Evolutionary conservation across 2,888 invertebrate genomes (phyloP).

Genomic region (Apamea sordens): DNA sequence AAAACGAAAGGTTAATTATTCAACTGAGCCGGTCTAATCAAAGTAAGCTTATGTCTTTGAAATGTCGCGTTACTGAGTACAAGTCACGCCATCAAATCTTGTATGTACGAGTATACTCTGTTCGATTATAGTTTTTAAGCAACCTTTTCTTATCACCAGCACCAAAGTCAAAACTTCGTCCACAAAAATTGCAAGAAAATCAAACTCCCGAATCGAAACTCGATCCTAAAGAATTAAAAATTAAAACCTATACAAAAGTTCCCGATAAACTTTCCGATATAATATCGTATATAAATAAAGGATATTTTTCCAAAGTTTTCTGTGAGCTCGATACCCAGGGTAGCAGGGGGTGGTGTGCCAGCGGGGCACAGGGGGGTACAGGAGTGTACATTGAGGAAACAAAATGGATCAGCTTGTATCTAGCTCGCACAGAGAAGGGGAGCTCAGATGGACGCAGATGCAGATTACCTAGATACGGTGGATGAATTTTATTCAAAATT

Average conservation of each 20-base stretch:
- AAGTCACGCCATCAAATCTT: not conserved
- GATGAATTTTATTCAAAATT: slow-evolving; percentile 64
- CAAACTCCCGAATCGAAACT: slow-evolving; percentile 49
- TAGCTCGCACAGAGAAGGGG: slow-evolving; percentile 69
- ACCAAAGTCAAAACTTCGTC: slow-evolving; percentile 18
- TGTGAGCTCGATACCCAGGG: slow-evolving; percentile 52
- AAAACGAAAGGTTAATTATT: not conserved
- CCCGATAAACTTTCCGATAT: slow-evolving; percentile 62
- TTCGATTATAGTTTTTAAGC: too few species aligned
- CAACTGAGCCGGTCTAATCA: not conserved
- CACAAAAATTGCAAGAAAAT: slow-evolving; percentile 47
- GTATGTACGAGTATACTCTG: not conserved
- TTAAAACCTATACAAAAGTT: slow-evolving; percentile 65
- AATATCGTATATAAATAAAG: slow-evolving; percentile 67
- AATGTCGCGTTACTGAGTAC: not conserved
- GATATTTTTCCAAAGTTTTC: slow-evolving; percentile 68
- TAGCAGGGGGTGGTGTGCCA: not conserved
- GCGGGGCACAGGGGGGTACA: slow-evolving; percentile 23
- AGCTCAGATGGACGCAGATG: slow-evolving; percentile 65
- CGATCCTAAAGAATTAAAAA: slow-evolving; percentile 63
- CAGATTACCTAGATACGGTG: slow-evolving; percentile 73
- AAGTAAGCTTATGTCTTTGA: not conserved
- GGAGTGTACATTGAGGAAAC: slow-evolving; percentile 74
- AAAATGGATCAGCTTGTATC: slow-evolving; percentile 85
- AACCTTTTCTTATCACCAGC: not conserved